A percentile compares a stretch with the other conserved stretches of the same genome.
Conservation (phyloP, 2,888 invertebrate species). For the Trachelus iudaicus region DNA sequence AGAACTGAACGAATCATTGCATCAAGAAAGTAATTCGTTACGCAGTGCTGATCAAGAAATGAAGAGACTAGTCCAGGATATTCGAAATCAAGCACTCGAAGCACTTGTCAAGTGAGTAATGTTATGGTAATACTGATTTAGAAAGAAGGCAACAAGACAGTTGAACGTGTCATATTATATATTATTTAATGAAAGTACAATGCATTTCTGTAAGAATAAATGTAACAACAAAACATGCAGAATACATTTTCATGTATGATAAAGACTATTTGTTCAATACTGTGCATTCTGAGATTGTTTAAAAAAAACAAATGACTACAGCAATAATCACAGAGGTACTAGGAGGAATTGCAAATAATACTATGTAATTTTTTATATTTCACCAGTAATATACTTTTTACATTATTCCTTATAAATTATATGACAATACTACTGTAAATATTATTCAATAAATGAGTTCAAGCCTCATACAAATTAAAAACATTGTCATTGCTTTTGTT, state of each 20-base stretch:
- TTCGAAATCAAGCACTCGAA: constrained; percentile 60
- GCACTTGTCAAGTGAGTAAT: constrained; percentile 43
- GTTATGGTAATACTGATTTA: neutral
- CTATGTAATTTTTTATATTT: neutral
- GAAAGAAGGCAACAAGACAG: neutral
- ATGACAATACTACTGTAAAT: neutral
- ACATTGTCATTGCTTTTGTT: neutral
- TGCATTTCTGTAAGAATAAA: neutral
- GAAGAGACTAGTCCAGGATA: constrained; percentile 58
- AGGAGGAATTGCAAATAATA: neutral
- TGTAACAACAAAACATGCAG: neutral
- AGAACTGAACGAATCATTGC: constrained; percentile 47
- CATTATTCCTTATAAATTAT: neutral
- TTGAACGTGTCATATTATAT: neutral
- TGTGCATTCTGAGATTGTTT: neutral
- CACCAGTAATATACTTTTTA: neutral
- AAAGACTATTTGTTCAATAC: neutral
- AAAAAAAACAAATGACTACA: neutral
- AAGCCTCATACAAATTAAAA: neutral
- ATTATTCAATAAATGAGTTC: neutral
- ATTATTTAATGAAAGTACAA: neutral
- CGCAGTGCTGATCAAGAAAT: constrained; percentile 53
- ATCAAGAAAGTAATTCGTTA: constrained; percentile 49
- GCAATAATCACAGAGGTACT: neutral
- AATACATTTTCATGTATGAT: neutral